Evolutionary conservation across 2,888 invertebrate genomes (phyloP).

Genomic region (Sepiola atlantica): DNA sequence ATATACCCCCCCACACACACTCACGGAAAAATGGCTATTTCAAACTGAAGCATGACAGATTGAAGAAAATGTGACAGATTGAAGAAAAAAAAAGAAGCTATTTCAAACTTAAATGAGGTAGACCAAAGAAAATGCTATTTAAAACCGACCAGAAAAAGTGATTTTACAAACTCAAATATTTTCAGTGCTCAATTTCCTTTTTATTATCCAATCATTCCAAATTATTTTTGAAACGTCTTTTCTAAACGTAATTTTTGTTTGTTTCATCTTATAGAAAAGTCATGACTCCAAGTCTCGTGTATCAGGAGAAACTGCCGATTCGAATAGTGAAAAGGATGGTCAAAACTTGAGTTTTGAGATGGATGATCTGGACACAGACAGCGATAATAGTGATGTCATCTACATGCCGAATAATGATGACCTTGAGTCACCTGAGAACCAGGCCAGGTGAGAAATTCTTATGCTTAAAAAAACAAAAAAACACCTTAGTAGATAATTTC

Average conservation of each 20-base stretch:
- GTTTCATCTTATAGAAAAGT: neutral
- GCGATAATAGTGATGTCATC: slow-evolving; percentile 63
- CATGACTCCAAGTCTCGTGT: neutral
- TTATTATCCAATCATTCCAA: too few relatives aligned
- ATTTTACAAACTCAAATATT: too few relatives aligned
- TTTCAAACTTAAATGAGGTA: too few relatives aligned
- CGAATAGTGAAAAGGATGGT: slow-evolving; percentile 36
- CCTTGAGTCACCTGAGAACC: slow-evolving; percentile 37
- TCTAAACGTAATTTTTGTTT: neutral
- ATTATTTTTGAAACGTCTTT: too few relatives aligned
- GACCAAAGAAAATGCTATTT: too few relatives aligned
- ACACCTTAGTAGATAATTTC: neutral
- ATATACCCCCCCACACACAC: too few relatives aligned
- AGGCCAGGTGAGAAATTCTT: slow-evolving; percentile 32
- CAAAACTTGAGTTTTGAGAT: slow-evolving; percentile 37
- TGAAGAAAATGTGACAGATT: too few relatives aligned
- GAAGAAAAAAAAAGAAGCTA: too few relatives aligned
- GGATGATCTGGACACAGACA: slow-evolving; percentile 60
- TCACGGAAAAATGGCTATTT: too few relatives aligned
- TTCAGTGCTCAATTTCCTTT: too few relatives aligned
- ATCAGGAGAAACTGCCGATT: slow-evolving; percentile 35
- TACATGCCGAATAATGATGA: slow-evolving; percentile 53
- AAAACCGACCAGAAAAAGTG: too few relatives aligned
- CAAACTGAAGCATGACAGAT: too few relatives aligned
- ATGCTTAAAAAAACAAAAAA: neutral